These are phyloP conservation scores for Chrosomus eos DNA, from an alignment of 2,797 vertebrate genomes.

Conservation along the genomic window DNA sequence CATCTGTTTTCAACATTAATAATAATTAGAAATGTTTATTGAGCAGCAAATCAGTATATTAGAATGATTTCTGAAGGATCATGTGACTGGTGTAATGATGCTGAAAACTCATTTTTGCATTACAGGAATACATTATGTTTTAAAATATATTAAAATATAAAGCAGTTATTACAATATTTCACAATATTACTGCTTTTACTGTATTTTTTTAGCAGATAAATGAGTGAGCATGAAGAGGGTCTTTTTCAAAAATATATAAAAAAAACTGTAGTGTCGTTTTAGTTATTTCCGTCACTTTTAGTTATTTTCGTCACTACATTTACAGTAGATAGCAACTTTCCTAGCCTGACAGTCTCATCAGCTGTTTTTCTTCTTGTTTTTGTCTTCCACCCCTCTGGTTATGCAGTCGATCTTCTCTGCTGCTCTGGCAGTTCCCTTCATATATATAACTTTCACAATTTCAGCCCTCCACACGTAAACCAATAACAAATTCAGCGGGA, in stretches of 20 bases:
- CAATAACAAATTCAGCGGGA: conserved; percentile 59
- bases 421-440: conserved; percentile 38
- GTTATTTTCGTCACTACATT: neutral
- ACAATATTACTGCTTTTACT: neutral
- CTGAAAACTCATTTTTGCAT: neutral
- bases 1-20: no score
- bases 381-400: neutral
- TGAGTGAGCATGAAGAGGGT: neutral
- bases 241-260: no score
- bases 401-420: neutral
- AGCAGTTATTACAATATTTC: neutral
- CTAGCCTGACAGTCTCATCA: neutral
- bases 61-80: neutral
- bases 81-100: neutral
- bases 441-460: conserved; percentile 56
- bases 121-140: no score
- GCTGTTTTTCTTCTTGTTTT: conserved; percentile 32
- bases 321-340: neutral
- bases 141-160: neutral
- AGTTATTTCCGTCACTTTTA: neutral
- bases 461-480: conserved; percentile 44
- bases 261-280: neutral
- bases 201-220: neutral
- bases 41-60: neutral
- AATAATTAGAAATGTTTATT: neutral